Evolutionary conservation across 2,888 invertebrate genomes (phyloP), one percentile per base, ranked within the genome.

Genomic region (Ptilodon capucinus): DNA sequence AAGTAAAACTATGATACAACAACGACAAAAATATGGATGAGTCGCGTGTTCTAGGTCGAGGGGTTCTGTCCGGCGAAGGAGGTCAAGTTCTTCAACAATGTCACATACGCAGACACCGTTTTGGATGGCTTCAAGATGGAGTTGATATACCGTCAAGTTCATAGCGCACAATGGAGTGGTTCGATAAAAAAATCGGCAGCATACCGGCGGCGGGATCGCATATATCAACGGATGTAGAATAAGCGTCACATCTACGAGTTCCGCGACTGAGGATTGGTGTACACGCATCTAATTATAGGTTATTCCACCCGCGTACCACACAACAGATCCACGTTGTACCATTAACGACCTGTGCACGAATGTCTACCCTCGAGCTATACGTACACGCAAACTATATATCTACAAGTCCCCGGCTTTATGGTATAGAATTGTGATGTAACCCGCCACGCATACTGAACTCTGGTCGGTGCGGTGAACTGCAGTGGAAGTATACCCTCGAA

Each of bases 241-340:
- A 79, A 80, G 76, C 79, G 81, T 81, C 79, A 83, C 79, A 81
- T 79, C 79, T 75, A 79, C 78, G 67, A 81, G 79, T 81, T 81
- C 73, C 77, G 73, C 77, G 75, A 61, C 71, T 72, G 76, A 76
- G 80, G 78, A 82, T 81, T 82, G 79, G 84, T 83, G 79, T 84
- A 83, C 81, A 76, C 85, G 87, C 83, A 86, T 89, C 88, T 89
- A 88, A 88, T 88, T 88, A 88, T 89, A 89, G 88, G 88, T 87
- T 87, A 86, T 89, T 88, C 86, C 89, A 84, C 88, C 79, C 82
- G 83, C 79, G 82, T 79, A 83, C 80, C 79, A 77, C 76, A 83
- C 81, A 83, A 81, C 84, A 81, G 84, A 85, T 86, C 81, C 81
- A 83, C 83, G 81, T 76, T 78, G 76, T 78, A 82, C 83, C 82